These are phyloP conservation scores for Anguilla rostrata DNA, from an alignment of 2,113 vertebrate species.

Conservation along the genomic window DNA sequence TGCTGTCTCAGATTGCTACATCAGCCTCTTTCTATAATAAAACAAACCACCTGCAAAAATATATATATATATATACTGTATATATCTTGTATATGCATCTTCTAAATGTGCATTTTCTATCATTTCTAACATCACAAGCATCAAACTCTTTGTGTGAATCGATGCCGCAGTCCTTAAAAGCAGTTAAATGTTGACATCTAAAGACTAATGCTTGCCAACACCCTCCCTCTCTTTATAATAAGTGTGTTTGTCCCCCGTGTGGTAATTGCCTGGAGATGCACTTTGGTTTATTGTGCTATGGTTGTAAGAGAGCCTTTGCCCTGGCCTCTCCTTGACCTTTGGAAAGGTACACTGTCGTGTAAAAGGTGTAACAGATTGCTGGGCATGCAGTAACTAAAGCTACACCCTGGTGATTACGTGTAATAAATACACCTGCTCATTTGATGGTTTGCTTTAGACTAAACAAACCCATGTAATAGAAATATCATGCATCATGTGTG, in stretches of 20 bases:
- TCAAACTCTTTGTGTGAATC: no score
- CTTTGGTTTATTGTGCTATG: conserved; percentile 29
- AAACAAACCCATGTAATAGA: background rate
- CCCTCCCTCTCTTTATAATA: background rate
- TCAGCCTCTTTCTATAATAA: no score
- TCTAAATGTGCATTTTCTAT: no score
- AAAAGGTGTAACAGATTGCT: background rate
- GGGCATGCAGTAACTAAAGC: background rate
- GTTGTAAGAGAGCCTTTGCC: conserved; percentile 6
- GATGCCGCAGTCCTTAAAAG: conserved; percentile 3
- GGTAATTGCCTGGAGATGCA: conserved; percentile 13
- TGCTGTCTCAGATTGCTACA: no score
- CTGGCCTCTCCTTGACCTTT: conserved; percentile 17
- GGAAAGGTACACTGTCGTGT: background rate
- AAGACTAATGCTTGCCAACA: conserved; percentile 15
- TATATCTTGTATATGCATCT: no score
- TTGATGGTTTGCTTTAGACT: background rate
- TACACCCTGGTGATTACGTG: background rate
- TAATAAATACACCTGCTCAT: background rate
- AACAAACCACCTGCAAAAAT: no score
- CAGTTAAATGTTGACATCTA: background rate
- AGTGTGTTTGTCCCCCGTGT: conserved; percentile 4
- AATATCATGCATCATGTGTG: background rate
- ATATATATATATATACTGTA: no score
- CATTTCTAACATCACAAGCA: no score